Evolutionary conservation across 2,113 vertebrate species (phyloP).

Genomic region (Chaetops frenatus): DNA sequence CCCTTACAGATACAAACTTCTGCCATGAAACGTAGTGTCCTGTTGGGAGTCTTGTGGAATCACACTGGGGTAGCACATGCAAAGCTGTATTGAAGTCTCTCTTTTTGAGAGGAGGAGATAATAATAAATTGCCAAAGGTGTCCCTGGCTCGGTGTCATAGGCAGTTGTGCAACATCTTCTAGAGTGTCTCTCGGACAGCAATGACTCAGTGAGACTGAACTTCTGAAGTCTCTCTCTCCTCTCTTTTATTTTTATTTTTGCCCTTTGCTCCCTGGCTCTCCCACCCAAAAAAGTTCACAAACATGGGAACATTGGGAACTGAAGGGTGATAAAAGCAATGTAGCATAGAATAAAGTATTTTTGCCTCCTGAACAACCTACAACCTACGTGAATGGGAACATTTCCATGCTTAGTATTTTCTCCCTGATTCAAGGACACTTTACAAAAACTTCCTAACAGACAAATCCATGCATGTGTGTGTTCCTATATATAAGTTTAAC

Average conservation of each 20-base stretch:
- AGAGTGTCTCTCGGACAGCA: background rate
- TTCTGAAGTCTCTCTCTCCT: background rate
- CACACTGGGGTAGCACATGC: background rate
- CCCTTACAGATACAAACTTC: background rate
- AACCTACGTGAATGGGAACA: background rate
- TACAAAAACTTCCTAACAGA: background rate
- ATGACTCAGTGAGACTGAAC: background rate
- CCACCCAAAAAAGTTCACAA: background rate
- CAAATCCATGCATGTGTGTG: background rate
- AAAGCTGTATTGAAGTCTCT: background rate
- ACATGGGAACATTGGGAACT: background rate
- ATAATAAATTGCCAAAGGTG: background rate
- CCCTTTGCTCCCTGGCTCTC: background rate
- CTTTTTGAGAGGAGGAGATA: background rate
- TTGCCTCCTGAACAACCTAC: background rate
- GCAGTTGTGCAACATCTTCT: background rate
- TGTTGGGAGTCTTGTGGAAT: background rate
- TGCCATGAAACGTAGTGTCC: background rate
- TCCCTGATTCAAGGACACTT: background rate
- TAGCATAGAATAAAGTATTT: background rate
- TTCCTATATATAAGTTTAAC: background rate
- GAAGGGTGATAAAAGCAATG: background rate
- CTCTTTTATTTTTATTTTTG: background rate
- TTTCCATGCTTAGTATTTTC: background rate
- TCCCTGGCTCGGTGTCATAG: background rate